phyloP scores from a whole-genome alignment of 2,888 invertebrate species.

The Diaperis boleti region DNA sequence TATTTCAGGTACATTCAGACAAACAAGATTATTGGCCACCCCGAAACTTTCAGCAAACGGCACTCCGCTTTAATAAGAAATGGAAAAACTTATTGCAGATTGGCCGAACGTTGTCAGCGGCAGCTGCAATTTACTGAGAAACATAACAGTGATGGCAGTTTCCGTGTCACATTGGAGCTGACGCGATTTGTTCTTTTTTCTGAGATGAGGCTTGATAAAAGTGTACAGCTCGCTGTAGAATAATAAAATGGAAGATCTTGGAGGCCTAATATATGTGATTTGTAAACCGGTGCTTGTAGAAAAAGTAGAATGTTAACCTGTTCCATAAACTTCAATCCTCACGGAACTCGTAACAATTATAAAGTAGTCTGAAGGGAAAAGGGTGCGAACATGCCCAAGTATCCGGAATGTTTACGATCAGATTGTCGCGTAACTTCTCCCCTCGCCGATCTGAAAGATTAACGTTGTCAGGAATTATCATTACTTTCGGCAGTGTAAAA shows the following conservation, averaged over 20 bases:
- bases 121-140: background rate
- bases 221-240: no score
- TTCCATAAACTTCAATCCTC: no score
- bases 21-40: no score
- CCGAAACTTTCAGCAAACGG: background rate
- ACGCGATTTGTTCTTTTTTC: background rate
- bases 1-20: no score
- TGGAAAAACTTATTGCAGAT: background rate
- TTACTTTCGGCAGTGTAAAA: slow-evolving; percentile 52
- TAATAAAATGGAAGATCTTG: no score
- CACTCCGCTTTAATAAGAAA: background rate
- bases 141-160: background rate
- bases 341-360: no score
- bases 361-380: no score
- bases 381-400: no score
- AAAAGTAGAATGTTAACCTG: no score
- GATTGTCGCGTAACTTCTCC: background rate
- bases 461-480: slow-evolving; percentile 47
- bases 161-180: background rate
- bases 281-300: no score
- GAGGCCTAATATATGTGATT: no score
- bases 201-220: background rate
- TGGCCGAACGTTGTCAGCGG: background rate
- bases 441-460: slow-evolving; percentile 25
- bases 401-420: background rate